phyloP scores from a whole-genome alignment of 2,113 vertebrate genomes.

The Odontophorus gujanensis region DNA sequence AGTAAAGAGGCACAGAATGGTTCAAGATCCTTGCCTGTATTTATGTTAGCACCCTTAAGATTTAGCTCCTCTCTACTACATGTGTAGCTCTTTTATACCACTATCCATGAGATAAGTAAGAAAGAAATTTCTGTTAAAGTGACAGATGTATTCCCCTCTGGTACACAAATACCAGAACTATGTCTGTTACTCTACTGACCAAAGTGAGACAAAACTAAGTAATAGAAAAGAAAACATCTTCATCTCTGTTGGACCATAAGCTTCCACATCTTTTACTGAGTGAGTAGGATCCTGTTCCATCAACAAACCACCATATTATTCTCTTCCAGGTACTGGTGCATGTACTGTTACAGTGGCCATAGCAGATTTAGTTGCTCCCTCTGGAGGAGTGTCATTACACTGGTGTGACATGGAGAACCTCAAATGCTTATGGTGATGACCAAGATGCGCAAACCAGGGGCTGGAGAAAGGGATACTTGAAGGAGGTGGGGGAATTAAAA shows the following conservation, averaged over 20 bases:
- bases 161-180: background rate
- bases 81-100: background rate
- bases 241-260: background rate
- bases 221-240: background rate
- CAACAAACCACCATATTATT: background rate
- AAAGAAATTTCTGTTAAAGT: background rate
- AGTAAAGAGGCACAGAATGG: background rate
- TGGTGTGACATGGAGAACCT: background rate
- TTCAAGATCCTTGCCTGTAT: background rate
- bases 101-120: background rate
- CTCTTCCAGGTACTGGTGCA: background rate
- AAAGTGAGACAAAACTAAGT: background rate
- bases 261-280: background rate
- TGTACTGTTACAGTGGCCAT: accelerated
- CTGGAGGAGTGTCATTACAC: background rate
- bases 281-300: background rate
- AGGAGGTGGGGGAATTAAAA: background rate
- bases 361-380: background rate
- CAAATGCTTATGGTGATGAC: background rate
- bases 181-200: background rate
- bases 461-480: background rate
- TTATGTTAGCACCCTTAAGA: background rate
- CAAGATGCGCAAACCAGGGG: accelerated
- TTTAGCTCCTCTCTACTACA: background rate
- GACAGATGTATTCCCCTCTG: background rate